Base-by-base conservation (phyloP, 2,797 vertebrate genomes). In the Macrochelys suwanniensis region DNA sequence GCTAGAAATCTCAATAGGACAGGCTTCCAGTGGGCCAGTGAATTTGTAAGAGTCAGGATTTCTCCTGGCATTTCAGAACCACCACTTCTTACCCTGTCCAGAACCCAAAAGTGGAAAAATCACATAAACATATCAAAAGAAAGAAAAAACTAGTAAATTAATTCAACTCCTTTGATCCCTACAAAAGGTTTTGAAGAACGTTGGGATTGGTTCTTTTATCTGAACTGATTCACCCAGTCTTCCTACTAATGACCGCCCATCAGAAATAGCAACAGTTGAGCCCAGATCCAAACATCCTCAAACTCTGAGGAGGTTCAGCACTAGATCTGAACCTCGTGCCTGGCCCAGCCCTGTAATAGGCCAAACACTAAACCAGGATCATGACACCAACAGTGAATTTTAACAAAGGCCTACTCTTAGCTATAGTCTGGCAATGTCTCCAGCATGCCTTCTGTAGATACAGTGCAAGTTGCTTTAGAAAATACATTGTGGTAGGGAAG, bases 301-400 rank as follows among this genome's bases (percentile, higher is more conserved):
- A 23, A 77, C 33, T 12, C 28, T 78, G 51, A 84, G 56, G 78
- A 4, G 42, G 16, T 31, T 84, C 50, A 3, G 8, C 16, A 19
- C 2, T 12, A 80, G 61, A 61, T 23, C 47, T 80, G 76, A 95
- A 76, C 81, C n/a, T n/a, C 76, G 57, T 53, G 81, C 13, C 1
- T 88, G 76, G 28, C 7, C 28, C 91, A 82, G 56, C 26, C 56
- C 5, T 28, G 26, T 57, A 57, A 28, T 5, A 19, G 81, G 33
- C 71, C 71, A 80, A 82, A 25, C 50, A 53, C 2, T 16, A 82
- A 61, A n/a, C 50, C 57, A 47, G 56, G 15, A 28, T 74, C 57
- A 74, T 89, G 91, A 59, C 6, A n/a, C 76, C 87, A 85, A 6
- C 5, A 94, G 33, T 65, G 83, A 54, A 79, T 49, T 76, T 95